A percentile compares a stretch with the other conserved stretches of the same genome.
Conservation (phyloP, 2,888 invertebrate genomes). For the Euplexia lucipara region DNA sequence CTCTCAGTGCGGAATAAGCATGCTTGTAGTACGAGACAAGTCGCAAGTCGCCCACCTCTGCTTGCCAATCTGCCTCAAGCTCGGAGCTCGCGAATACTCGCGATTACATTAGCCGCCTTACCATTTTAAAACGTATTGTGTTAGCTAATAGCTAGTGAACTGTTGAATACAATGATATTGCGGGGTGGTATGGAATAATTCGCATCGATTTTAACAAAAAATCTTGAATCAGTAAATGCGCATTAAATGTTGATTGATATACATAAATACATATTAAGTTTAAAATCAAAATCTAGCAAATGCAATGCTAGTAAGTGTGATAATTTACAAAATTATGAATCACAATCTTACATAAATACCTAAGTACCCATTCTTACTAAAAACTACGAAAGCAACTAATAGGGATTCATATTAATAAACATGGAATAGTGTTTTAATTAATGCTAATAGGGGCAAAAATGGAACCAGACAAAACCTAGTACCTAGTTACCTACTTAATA, state of each 20-base stretch:
- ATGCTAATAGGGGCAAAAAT: conserved; percentile 10
- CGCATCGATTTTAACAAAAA: neutral
- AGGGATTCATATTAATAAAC: neutral
- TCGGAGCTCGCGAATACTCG: conserved; percentile 38
- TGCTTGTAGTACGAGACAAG: conserved; percentile 74
- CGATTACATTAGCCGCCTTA: conserved; percentile 43
- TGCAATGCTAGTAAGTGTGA: neutral
- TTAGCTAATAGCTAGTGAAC: conserved; percentile 39
- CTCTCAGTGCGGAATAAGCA: conserved; percentile 81
- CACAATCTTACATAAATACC: neutral
- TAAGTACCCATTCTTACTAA: neutral
- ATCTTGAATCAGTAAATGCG: conserved; percentile 1
- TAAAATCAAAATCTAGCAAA: conserved; percentile 1
- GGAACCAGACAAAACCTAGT: conserved; percentile 38
- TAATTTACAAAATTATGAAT: neutral
- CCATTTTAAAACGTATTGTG: conserved; percentile 45
- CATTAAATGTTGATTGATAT: neutral
- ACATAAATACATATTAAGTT: neutral
- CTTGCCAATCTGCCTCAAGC: conserved; percentile 57
- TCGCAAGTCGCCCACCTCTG: conserved; percentile 63
- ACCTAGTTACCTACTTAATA: too few relatives aligned
- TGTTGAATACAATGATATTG: conserved; percentile 7
- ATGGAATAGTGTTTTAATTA: conserved; percentile 1
- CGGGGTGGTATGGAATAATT: neutral
- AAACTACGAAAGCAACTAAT: neutral